Evolutionary conservation across 2,888 invertebrate species (phyloP), one percentile per base, ranked within the genome.

Genomic region (Aphidius colemani): DNA sequence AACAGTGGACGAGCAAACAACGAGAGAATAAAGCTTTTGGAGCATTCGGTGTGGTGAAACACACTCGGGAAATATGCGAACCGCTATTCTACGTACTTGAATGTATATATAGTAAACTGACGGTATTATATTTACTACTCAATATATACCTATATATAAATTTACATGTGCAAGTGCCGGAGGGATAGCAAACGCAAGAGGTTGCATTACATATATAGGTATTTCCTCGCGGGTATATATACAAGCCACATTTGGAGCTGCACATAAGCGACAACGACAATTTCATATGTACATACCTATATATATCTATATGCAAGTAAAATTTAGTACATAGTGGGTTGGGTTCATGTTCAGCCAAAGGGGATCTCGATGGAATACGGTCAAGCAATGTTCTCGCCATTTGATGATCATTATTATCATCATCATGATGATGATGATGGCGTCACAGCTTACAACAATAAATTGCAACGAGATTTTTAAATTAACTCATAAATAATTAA

Each of bases 61-160:
- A 30, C 30, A 30, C 57, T 45, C 57, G 46, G 55, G 13, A 41
- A 80, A 78, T 81, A 81, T 78, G 81, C 78, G 78, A 76, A 75
- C 75, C 78, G 76, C 79, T 79, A 80, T 80, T 79, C 75, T 74
- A 75, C 75, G 75, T 76, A 72, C 75, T 70, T 74, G 69, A 4
- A 30, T 30, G 46, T 30, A 45, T 45, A 13, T 46, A 46, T 46
- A 46, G 75, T 76, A 77, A 75, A 77, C 76, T 30, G 46, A 74
- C 74, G 75, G 78, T 78, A 79, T 78, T 81, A 81, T 79, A 75
- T 76, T 78, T 61, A 79, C 30, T 78, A 78, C 75, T 71, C 75
- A 78, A 77, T 78, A 78, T 75, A 67, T 61, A 51, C 61, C 43
- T 60, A 63, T 63, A 63, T 60, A 59, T 60, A 53, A 10, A 30